Evolutionary conservation across 2,113 vertebrate species (phyloP), one percentile per base, ranked within the genome.

Genomic region (Hirundichthys speculiger): DNA sequence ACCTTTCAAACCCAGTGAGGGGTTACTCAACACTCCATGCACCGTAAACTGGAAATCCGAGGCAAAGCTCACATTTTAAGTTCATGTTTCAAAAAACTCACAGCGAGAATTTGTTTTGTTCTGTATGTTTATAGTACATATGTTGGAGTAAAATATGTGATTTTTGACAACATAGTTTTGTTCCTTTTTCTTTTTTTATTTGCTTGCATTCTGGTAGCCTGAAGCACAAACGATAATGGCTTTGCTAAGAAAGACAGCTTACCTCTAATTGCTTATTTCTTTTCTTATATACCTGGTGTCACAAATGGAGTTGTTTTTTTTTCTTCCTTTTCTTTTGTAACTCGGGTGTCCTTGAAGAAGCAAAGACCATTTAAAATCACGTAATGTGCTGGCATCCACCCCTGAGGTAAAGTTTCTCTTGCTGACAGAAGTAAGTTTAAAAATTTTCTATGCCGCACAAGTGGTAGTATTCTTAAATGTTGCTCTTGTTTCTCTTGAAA

Each of bases 391-490:
- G 30, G 42, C 45, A 70, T 66, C 39, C 75, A 39, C 55, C 69
- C 74, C 60, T 72, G 30, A 48, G 75, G 52, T 58, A 12, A 62
- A 58, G 19, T 55, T 56, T 68, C 62, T 82, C 50, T 61, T 69
- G 47, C 61, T 70, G 66, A 69, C 84, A 74, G 54, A 57, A 43
- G 14, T 21, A 56, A 56, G 69, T 20, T 55, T 30, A 4, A 34
- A 10, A 10, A 6, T 10, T 34, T 45, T n/a, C n/a, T n/a, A n/a
- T n/a, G n/a, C n/a, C n/a, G n/a, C n/a, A n/a, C n/a, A n/a, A n/a
- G n/a, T n/a, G n/a, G n/a, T n/a, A n/a, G n/a, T 45, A 48, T 50
- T 69, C 69, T 61, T 54, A 77, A 76, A 82, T 69, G 63, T 63
- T 63, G 49, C 24, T 11, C 13, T 2, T n/a, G n/a, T 51, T 59